A percentile compares a stretch with the other conserved stretches of the same genome.
phyloP scores from a whole-genome alignment of 2,888 invertebrate species.

The Mycogona germanica region DNA sequence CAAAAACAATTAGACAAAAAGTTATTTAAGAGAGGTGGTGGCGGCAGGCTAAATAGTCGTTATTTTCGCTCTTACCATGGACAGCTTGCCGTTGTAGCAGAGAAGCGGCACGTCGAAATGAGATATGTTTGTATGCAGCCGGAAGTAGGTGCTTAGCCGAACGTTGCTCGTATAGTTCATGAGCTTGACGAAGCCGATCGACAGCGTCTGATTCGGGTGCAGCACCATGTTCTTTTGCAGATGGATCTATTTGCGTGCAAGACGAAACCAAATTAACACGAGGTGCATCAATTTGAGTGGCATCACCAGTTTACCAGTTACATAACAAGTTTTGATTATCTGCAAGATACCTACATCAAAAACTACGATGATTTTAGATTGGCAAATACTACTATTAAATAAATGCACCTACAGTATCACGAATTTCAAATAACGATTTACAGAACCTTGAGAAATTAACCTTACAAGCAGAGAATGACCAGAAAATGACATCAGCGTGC shows the following conservation, averaged over 20 bases:
- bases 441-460: too few relatives aligned
- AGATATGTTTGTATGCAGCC: slow-evolving; percentile 60
- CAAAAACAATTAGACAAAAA: neutral
- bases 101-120: slow-evolving; percentile 53
- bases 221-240: slow-evolving; percentile 4
- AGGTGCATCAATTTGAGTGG: neutral
- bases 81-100: slow-evolving; percentile 58
- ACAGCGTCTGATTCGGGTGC: slow-evolving; percentile 5
- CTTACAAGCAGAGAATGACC: too few relatives aligned
- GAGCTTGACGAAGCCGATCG: slow-evolving; percentile 13
- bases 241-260: neutral
- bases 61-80: slow-evolving; percentile 38
- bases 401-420: too few relatives aligned
- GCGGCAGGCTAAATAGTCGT: neutral
- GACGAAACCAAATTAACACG: neutral
- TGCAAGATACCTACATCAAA: too few relatives aligned
- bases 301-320: too few relatives aligned
- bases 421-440: too few relatives aligned
- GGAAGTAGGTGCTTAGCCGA: slow-evolving; percentile 48
- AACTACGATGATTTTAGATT: neutral
- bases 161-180: slow-evolving; percentile 34
- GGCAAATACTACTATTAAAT: neutral
- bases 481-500: too few relatives aligned
- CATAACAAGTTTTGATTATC: too few relatives aligned
- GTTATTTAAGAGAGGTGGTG: neutral